These are phyloP conservation scores for Radopholus similis DNA, from an alignment of 1,140 invertebrate genomes.

Conservation along the genomic window DNA sequence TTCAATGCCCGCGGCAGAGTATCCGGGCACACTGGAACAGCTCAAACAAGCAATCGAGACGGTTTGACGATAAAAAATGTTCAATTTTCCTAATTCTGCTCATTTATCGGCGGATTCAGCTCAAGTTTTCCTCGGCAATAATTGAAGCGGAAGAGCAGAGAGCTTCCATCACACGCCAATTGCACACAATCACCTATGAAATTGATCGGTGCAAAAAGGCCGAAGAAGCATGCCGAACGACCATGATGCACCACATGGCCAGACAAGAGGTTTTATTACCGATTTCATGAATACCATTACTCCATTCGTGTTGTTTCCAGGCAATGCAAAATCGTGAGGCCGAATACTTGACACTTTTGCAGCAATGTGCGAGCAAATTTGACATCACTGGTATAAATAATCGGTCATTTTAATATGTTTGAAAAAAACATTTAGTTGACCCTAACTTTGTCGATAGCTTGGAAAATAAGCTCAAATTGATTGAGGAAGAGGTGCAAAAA, in stretches of 20 bases:
- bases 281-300: no score
- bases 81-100: not conserved
- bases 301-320: constrained; percentile 3
- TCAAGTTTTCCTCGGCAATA: constrained; percentile 7
- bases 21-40: constrained; percentile 4
- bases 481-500: not conserved
- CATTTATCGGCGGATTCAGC: constrained; percentile 14
- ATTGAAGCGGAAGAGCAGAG: constrained; percentile 23
- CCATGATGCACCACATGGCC: constrained; percentile 15
- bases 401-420: not conserved
- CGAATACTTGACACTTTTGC: constrained; percentile 5
- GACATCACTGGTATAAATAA: constrained; percentile 3
- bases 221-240: constrained; percentile 14
- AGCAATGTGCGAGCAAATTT: constrained; percentile 11
- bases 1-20: not conserved
- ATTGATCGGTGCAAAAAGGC: constrained; percentile 14
- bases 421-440: constrained; percentile 1
- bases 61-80: not conserved
- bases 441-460: constrained; percentile 11
- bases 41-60: not conserved
- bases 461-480: not conserved
- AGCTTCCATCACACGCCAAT: not conserved
- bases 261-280: constrained; percentile 30
- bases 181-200: not conserved
- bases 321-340: constrained; percentile 13